A percentile compares a stretch with the other conserved stretches of the same genome.
Evolutionary conservation across 2,113 vertebrate species (phyloP).

Genomic region (Oreochromis spilurus): DNA sequence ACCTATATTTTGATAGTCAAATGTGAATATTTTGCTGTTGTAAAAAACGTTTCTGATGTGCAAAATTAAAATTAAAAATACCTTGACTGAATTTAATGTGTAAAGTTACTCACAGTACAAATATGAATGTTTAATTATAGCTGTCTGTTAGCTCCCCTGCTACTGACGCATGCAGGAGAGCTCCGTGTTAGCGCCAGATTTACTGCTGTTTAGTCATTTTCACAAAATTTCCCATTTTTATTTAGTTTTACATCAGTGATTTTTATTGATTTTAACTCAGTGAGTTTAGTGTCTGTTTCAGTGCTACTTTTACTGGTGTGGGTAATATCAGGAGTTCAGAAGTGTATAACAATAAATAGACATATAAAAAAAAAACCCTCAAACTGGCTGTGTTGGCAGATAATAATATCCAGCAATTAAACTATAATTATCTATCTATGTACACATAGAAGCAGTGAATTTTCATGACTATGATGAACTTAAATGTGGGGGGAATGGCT

Average conservation of each 20-base stretch:
- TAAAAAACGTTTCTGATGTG: slow-evolving; percentile 17
- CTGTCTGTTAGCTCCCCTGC: slow-evolving; percentile 39
- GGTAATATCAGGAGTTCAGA: neutral
- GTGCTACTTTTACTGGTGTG: neutral
- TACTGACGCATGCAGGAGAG: slow-evolving; percentile 12
- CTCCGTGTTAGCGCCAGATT: neutral
- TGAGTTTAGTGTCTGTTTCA: neutral
- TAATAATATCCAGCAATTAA: neutral
- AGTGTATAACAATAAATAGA: neutral
- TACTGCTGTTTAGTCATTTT: neutral
- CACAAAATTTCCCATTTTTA: neutral
- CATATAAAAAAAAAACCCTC: neutral
- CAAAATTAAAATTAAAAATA: slow-evolving; percentile 24
- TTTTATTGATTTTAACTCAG: neutral
- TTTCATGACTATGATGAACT: rapidly evolving
- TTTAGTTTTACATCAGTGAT: neutral
- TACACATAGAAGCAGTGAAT: neutral
- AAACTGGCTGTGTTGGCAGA: neutral
- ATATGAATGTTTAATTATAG: slow-evolving; percentile 40
- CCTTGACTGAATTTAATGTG: neutral
- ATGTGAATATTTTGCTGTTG: slow-evolving; percentile 42
- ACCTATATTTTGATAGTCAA: slow-evolving; percentile 29
- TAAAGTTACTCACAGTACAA: neutral
- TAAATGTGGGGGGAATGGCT: neutral
- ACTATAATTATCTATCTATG: neutral